Base-by-base conservation (phyloP, 2,888 invertebrate genomes). In the Hydrotaea cyrtoneurina region DNA sequence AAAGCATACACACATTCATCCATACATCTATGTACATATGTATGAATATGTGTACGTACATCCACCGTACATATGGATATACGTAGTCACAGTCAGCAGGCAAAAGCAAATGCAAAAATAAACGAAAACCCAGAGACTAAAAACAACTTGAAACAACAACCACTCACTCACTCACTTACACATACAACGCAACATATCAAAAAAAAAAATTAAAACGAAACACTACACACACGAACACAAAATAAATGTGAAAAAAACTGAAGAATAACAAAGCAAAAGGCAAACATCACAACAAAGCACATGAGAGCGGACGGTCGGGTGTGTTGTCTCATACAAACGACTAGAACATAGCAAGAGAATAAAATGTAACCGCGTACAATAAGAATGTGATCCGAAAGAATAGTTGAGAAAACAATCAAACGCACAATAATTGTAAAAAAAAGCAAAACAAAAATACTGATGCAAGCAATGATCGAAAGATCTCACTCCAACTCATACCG, bases 371-470 rank as follows among this genome's bases (percentile, higher is more conserved):
- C 31, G 31, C 31, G 2, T 31, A 78, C 15, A 79, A 50, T 69
- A 50, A 50, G 59, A 74, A 46, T 46, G 50, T 4, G 21, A 43
- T 19, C 50, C 72, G 13, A 57, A 8, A 77, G 43, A 64, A 73
- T n/a, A 23, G 57, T 26, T 19, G 46, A 69, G 31, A 66, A 75
- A 77, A 39, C 4, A 36, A 3, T 11, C 62, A 26, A 53, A 74
- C 74, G 19, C n/a, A 53, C 53, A 21, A 17, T 23, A 55, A 74
- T 53, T 31, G 66, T 23, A 69, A 74, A 72, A 73, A 64, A 39
- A 64, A 73, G 82, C 74, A 76, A 77, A 21, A 21, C 26, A 73
- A 73, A 72, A 80, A 31, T 31, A 7, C n/a, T 31, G 31, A 31
- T 31, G 31, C 31, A 7, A 31, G 7, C 3, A 31, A 31, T 7